phyloP scores from a whole-genome alignment of 2,888 invertebrate genomes.

The Enchytraeus crypticus region DNA sequence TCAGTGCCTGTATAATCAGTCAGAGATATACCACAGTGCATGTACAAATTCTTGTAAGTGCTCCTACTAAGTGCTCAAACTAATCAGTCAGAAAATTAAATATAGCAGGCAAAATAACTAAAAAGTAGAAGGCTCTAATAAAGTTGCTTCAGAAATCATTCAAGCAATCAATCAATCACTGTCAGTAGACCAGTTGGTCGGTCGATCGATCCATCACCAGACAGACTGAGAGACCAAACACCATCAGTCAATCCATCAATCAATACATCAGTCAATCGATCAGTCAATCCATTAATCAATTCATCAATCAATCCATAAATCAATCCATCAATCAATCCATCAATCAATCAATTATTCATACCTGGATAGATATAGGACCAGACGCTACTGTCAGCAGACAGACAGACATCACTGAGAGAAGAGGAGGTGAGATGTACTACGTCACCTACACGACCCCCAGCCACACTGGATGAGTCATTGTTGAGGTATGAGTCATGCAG shows the following conservation, averaged over 20 bases:
- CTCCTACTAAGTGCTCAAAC: no score
- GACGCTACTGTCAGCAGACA: conserved; percentile 26
- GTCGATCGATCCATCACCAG: no score
- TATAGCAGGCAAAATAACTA: no score
- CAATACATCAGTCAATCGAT: background rate
- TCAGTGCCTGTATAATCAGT: no score
- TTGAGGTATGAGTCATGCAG: no score
- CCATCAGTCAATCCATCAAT: background rate
- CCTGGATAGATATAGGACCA: conserved; percentile 78
- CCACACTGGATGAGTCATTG: background rate
- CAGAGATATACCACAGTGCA: no score
- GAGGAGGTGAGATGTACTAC: conserved; percentile 36
- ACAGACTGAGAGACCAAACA: no score
- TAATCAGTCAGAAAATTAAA: no score
- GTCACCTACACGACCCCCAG: conserved; percentile 3
- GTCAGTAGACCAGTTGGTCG: background rate
- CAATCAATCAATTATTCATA: conserved; percentile 33
- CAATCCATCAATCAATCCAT: background rate
- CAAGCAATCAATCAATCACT: background rate
- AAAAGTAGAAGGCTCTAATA: no score
- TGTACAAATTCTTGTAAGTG: no score
- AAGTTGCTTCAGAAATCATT: no score
- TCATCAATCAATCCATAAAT: background rate
- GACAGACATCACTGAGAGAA: no score
- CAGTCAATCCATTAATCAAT: background rate